phyloP scores from a whole-genome alignment of 2,797 vertebrate species.

The Spea hammondii region DNA sequence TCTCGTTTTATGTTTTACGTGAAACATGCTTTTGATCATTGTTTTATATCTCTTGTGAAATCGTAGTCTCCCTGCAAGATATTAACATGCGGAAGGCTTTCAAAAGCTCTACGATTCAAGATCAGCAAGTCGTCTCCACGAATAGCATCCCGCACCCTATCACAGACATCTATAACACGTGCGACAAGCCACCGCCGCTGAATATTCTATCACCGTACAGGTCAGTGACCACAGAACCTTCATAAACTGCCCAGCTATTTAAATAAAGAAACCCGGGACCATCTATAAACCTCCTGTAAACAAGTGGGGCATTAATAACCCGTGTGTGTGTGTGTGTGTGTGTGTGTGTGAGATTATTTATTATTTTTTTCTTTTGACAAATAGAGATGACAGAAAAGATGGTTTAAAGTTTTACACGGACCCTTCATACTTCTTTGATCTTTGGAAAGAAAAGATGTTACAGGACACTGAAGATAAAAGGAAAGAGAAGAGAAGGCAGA shows the following conservation, averaged over 20 bases:
- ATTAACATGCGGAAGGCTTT: slow-evolving; percentile 99
- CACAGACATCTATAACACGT: slow-evolving; percentile 88
- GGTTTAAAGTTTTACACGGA: slow-evolving; percentile 96
- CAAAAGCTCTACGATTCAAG: slow-evolving; percentile 91
- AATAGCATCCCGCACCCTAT: slow-evolving; percentile 90
- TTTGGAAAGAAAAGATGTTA: slow-evolving; percentile 99
- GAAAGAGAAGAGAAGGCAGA: slow-evolving; percentile 96
- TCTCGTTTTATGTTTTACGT: no score
- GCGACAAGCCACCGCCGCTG: slow-evolving; percentile 93
- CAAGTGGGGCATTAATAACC: not conserved
- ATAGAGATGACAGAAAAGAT: slow-evolving; percentile 93
- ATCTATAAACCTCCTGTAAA: not conserved
- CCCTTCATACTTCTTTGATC: slow-evolving; percentile 96
- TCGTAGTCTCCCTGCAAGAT: slow-evolving; percentile 91
- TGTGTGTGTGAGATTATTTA: not conserved
- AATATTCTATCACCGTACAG: slow-evolving; percentile 91
- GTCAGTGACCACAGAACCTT: slow-evolving; percentile 59
- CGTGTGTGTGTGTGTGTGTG: no score
- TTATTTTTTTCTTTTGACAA: not conserved
- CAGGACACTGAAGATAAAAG: slow-evolving; percentile 98
- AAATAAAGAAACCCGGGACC: no score
- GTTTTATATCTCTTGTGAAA: no score
- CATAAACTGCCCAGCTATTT: not conserved
- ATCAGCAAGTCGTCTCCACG: slow-evolving; percentile 98
- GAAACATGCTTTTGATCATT: no score